These are phyloP conservation scores for Bombus difficillimus DNA, from an alignment of 1,140 invertebrate species.

Conservation along the genomic window DNA sequence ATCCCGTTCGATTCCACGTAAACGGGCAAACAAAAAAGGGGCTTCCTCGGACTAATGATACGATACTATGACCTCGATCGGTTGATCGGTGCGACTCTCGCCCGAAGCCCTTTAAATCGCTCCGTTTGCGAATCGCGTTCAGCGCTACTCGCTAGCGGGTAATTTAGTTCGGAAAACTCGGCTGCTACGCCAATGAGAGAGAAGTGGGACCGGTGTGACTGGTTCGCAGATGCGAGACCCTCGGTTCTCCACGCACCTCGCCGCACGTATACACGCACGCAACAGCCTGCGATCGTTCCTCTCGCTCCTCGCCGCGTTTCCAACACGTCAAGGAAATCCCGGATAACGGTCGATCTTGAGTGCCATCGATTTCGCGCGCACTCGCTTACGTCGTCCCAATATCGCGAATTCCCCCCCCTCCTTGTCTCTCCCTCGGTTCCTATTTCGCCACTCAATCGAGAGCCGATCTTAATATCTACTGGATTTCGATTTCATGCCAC, in stretches of 20 bases:
- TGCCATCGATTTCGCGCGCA: background rate
- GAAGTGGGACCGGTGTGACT: constrained; percentile 81
- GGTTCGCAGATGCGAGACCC: constrained; percentile 79
- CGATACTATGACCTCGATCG: constrained; percentile 15
- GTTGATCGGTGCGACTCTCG: no score
- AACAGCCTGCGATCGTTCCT: constrained; percentile 66
- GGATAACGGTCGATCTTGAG: constrained; percentile 39
- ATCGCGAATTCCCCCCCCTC: background rate
- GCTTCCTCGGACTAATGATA: constrained; percentile 18
- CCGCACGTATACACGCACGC: constrained; percentile 71
- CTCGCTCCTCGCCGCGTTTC: background rate
- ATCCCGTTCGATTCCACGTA: constrained; percentile 36
- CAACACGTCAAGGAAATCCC: constrained; percentile 21
- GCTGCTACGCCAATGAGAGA: constrained; percentile 74
- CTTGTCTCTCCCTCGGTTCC: no score
- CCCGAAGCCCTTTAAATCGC: constrained; percentile 36
- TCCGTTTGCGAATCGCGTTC: background rate
- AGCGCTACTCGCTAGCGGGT: background rate
- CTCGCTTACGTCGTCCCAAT: background rate
- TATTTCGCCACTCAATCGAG: background rate
- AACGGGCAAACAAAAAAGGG: background rate
- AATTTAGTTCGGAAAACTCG: constrained; percentile 2
- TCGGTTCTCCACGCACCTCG: constrained; percentile 55
- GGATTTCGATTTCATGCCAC: background rate
- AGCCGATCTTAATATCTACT: background rate